A percentile compares a stretch with the other conserved stretches of the same genome.
phyloP scores from a whole-genome alignment of 2,888 invertebrate species.

The Pterobdella sp. region DNA sequence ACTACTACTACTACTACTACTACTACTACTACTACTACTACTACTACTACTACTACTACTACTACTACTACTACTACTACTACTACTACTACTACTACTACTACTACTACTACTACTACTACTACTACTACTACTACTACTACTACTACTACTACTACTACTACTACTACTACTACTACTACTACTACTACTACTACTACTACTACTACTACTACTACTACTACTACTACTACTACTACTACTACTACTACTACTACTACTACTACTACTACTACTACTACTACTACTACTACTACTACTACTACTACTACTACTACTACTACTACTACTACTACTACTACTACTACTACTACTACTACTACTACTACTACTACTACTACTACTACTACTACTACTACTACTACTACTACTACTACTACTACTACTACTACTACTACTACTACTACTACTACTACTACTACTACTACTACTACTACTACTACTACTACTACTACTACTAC shows the following conservation, averaged over 20 bases:
- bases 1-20: constrained; percentile 1
- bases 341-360: not conserved
- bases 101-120: constrained; percentile 1
- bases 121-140: not conserved
- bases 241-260: constrained; percentile 1
- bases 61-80: constrained; percentile 1
- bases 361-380: constrained; percentile 1
- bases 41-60: not conserved
- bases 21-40: not conserved
- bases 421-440: not conserved
- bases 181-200: constrained; percentile 1
- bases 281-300: constrained; percentile 1
- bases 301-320: constrained; percentile 1
- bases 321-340: not conserved
- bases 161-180: constrained; percentile 1
- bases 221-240: constrained; percentile 1
- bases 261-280: constrained; percentile 1
- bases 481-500: constrained; percentile 1
- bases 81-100: constrained; percentile 1
- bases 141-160: constrained; percentile 1
- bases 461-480: not conserved
- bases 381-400: constrained; percentile 1
- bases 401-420: not conserved
- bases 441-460: not conserved
- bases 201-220: not conserved